Base-by-base conservation (phyloP, 2,797 vertebrate species). In the Eulemur albifrons region DNA sequence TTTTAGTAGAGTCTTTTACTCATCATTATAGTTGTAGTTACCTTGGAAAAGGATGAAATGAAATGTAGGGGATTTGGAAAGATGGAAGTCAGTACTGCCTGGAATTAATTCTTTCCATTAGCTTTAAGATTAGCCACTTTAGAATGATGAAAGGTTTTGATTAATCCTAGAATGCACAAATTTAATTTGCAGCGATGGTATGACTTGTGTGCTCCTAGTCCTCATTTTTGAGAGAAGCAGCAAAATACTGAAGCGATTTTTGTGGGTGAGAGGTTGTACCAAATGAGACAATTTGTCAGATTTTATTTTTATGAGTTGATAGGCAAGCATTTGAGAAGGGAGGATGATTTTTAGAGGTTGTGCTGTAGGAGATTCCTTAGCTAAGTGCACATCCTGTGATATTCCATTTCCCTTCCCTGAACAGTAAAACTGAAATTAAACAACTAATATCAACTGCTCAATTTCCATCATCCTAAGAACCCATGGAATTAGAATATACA, bases 31-130 rank as follows among this genome's bases (percentile, higher is more conserved):
- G 20, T 76, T 83, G 32, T 13, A 86, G 38, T 93, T 84, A 88
- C 89, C 43, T 32, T 90, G 52, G 61, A 82, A 91, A 95, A 85
- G 15, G 80, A 40, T 77, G 35, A 91, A 94, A 82, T 84, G 18
- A 83, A 93, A 69, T 77, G 3, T 23, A 82, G 30, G 35, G 63
- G 20, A 27, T 45, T 32, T 57, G 32, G 38, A 32, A 14, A 91
- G 65, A 72, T 38, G 79, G 38, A 93, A 85, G 27, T 85, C 54
- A 81, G 54, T n/a, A 65, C 20, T 88, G 35, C 38, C 76, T 89
- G 35, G 15, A 94, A 92, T 86, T 75, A 69, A 63, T 85, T 81
- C n/a, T 96, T 92, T 90, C 70, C 32, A 35, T 93, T 95, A 89
- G n/a, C 59, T 86, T 90, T 83, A 59, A 90, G 27, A 96, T 88